phyloP scores from a whole-genome alignment of 2,888 invertebrate genomes.

The Crioceris asparagi region DNA sequence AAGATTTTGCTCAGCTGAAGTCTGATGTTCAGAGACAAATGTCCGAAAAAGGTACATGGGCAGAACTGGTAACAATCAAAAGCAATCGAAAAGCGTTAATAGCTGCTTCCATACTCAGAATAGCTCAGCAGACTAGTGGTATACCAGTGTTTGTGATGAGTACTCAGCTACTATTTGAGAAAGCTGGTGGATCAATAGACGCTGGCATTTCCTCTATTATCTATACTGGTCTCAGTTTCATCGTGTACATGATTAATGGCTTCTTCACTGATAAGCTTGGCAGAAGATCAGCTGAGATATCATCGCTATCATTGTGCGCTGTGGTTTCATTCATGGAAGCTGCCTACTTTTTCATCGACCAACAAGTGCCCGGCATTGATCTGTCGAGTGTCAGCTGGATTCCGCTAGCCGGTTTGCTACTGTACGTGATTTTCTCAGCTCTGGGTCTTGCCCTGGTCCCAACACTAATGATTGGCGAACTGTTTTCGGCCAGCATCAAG shows the following conservation, averaged over 20 bases:
- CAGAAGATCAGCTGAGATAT: conserved; percentile 23
- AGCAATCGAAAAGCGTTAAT: conserved; percentile 27
- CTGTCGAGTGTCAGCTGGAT: conserved; percentile 22
- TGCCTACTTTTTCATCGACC: conserved; percentile 25
- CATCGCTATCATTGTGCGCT: conserved; percentile 22
- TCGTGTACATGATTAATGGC: conserved; percentile 17
- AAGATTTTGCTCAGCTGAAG: conserved; percentile 22
- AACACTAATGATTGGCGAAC: conserved; percentile 27
- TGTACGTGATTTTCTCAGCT: conserved; percentile 9
- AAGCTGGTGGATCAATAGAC: conserved; percentile 28
- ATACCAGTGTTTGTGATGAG: conserved; percentile 24
- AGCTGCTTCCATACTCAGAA: conserved; percentile 26
- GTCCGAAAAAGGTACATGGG: conserved; percentile 29
- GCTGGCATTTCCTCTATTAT: conserved; percentile 28
- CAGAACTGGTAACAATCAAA: conserved; percentile 25
- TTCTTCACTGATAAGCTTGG: conserved; percentile 26
- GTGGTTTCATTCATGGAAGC: conserved; percentile 21
- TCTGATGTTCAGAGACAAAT: conserved; percentile 27
- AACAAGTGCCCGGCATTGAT: conserved; percentile 16
- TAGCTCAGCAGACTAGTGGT: conserved; percentile 30
- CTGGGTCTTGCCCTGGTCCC: conserved; percentile 26
- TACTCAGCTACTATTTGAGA: conserved; percentile 29
- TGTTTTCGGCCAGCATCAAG: conserved; percentile 30
- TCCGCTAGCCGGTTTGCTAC: conserved; percentile 26
- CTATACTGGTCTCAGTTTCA: conserved; percentile 17